phyloP scores from a whole-genome alignment of 2,113 vertebrate species.

The Prietella phreatophila region DNA sequence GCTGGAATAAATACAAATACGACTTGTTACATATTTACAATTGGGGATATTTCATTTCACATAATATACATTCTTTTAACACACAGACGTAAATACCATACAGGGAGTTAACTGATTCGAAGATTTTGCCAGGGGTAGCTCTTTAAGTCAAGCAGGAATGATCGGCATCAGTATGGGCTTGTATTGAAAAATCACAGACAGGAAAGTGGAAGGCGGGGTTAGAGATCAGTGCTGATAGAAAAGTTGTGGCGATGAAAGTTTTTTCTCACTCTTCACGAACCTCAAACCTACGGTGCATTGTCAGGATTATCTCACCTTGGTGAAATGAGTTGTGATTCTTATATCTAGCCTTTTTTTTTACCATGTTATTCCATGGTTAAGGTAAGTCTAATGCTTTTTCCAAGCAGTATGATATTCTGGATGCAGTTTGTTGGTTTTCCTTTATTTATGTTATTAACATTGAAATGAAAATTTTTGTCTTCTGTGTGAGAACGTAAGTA shows the following conservation, averaged over 20 bases:
- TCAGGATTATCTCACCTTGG: background rate
- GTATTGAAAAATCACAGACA: conserved; percentile 46
- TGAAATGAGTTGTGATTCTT: background rate
- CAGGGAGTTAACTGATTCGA: background rate
- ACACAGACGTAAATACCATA: background rate
- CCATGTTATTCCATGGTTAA: background rate
- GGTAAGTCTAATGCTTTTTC: conserved; percentile 18
- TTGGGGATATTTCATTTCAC: background rate
- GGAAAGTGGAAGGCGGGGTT: conserved; percentile 11
- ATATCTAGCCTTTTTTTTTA: background rate
- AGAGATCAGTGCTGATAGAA: conserved; percentile 41
- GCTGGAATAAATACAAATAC: background rate
- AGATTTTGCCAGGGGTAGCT: conserved; percentile 52
- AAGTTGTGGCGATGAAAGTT: conserved; percentile 17
- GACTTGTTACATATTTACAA: background rate
- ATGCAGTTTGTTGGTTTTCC: background rate
- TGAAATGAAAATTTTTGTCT: background rate
- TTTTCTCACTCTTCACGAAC: conserved; percentile 34
- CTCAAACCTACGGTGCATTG: conserved; percentile 33
- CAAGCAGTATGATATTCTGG: background rate
- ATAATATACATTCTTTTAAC: background rate
- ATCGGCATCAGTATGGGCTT: conserved; percentile 58
- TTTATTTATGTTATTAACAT: background rate
- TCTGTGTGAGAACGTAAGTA: background rate
- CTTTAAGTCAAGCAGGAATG: conserved; percentile 47